phyloP scores from a whole-genome alignment of 2,888 invertebrate genomes.

The Campopleginae sp. region DNA sequence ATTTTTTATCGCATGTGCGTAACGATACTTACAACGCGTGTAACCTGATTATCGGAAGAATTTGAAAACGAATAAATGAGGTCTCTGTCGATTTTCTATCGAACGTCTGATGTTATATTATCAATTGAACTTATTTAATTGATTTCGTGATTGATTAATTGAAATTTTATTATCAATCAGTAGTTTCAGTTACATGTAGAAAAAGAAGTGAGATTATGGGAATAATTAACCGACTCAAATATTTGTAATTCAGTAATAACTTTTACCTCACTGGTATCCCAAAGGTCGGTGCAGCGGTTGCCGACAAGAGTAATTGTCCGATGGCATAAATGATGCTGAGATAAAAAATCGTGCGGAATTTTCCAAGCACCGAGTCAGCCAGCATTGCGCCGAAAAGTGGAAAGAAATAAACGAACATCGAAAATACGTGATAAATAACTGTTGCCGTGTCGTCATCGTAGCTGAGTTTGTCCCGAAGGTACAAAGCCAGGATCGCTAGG shows the following conservation, averaged over 20 bases:
- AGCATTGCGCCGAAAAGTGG: conserved; percentile 96
- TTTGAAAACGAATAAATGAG: not conserved
- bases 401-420: conserved; percentile 95
- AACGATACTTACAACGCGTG: not conserved
- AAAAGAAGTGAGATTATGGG: conserved; percentile 21
- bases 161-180: too few species aligned
- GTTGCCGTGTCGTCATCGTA: conserved; percentile 91
- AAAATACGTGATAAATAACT: conserved; percentile 94
- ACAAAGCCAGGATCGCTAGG: conserved; percentile 96
- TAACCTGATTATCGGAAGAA: not conserved
- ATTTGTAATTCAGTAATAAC: not conserved
- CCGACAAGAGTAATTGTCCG: conserved; percentile 92
- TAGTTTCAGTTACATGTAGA: not conserved
- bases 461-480: conserved; percentile 91
- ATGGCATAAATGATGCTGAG: conserved; percentile 94
- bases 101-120: conserved; percentile 3
- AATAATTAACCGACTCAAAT: conserved; percentile 16
- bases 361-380: conserved; percentile 96
- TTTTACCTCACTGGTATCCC: conserved; percentile 87
- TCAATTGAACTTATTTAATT: conserved; percentile 2
- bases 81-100: not conserved
- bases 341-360: conserved; percentile 95
- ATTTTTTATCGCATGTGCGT: conserved; percentile 27
- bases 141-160: not conserved
- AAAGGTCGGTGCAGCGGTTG: conserved; percentile 88